These are phyloP conservation scores for Gerris buenoi DNA, from an alignment of 1,140 invertebrate genomes.

Conservation along the genomic window DNA sequence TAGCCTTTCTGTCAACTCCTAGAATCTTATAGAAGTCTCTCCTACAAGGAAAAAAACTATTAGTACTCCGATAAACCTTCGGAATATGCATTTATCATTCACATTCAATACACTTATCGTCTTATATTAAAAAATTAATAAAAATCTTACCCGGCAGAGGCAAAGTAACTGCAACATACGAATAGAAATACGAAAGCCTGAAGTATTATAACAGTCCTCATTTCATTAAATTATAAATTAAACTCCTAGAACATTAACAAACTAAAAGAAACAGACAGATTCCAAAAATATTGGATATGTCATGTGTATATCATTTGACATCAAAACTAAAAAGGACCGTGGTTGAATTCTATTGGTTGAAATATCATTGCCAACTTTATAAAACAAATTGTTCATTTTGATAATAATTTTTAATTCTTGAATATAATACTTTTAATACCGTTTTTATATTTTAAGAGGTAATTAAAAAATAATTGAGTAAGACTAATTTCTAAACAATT, in stretches of 20 bases:
- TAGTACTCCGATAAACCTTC: no score
- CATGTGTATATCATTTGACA: neutral
- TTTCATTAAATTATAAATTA: neutral
- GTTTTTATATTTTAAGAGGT: no score
- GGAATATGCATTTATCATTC: no score
- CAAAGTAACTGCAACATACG: neutral
- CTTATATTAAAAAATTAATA: no score
- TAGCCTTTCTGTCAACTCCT: conserved; percentile 65
- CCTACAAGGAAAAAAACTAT: conserved; percentile 10
- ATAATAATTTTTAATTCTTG: no score
- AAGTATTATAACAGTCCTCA: neutral
- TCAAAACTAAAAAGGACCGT: neutral
- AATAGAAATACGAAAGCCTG: neutral
- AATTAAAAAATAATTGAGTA: no score
- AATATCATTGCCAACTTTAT: neutral
- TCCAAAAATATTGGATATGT: neutral
- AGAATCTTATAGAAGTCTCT: conserved; percentile 91
- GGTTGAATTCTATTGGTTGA: neutral
- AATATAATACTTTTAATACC: no score
- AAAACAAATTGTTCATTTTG: no score
- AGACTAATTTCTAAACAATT: no score
- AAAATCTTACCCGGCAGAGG: neutral
- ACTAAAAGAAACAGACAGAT: neutral
- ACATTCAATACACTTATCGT: no score
- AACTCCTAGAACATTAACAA: neutral